Evolutionary conservation across 2,888 invertebrate species (phyloP), one percentile per base, ranked within the genome.

Genomic region (Rhodophaea formosa): DNA sequence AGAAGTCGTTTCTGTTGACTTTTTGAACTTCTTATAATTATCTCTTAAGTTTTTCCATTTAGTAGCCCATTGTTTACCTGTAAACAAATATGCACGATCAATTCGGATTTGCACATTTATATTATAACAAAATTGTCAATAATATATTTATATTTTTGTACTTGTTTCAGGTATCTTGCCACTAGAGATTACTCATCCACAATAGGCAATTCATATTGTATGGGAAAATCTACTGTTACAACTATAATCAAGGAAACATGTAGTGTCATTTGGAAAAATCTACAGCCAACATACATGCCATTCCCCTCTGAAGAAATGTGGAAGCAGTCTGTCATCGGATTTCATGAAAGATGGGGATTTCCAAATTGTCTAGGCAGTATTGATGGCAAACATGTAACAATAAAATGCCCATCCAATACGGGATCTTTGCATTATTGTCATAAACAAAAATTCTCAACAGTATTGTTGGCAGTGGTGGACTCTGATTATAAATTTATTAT

Each of bases 361-460:
- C 59, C 61, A 56, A 60, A 62, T 46, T 56, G 56, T 43, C 54
- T 61, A 29, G 63, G 65, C 30, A 30, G 30, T 15, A 56, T 66
- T 16, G 67, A 69, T 58, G 66, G 65, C 46, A 67, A 70, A 44
- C 68, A 68, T 51, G 64, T 67, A 1, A 47, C 62, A 60, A 61
- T 66, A 10, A 15, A 59, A 55, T 62, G 58, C 59, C 66, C 67
- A 57, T 8, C 47, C 3, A 49, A 53, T 53, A 53, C 55, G 32
- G 52, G 75, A 46, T 59, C 57, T 45, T 56, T 57, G 16, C 66
- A 61, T 58, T 66, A 62, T 70, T 72, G 72, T 47, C 69, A 70
- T 60, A 70, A 71, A 51, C 56, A 70, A 59, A 71, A 65, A 63
- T 73, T 67, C 30, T 73, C 71, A 57, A 66, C 75, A 56, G 70